Conservation (phyloP, 1,140 invertebrate genomes). For the Metaphire vulgaris region DNA sequence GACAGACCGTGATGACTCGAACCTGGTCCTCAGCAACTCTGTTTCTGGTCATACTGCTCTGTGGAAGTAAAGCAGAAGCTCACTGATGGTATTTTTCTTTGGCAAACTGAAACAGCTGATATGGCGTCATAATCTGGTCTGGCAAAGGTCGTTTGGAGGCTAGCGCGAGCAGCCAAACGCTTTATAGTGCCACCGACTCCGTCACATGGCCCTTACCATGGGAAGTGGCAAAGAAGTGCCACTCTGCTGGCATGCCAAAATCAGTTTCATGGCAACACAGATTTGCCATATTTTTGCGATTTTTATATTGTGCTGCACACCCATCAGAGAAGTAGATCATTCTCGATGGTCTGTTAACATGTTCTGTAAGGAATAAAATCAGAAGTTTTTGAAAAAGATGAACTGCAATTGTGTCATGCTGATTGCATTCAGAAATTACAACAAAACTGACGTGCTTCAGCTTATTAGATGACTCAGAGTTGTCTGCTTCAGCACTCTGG, state of each 20-base stretch:
- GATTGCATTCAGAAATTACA: background rate
- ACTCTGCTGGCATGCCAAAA: slow-evolving; percentile 16
- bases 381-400: background rate
- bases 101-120: no score
- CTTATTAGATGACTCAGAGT: background rate
- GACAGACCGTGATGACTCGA: no score
- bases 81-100: no score
- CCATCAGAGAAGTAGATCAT: slow-evolving; percentile 33
- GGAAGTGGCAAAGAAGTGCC: slow-evolving; percentile 25
- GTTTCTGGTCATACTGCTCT: no score
- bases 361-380: no score
- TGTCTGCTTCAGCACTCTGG: no score
- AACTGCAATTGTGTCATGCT: background rate
- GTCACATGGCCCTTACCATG: slow-evolving; percentile 24
- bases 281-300: slow-evolving; percentile 4
- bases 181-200: slow-evolving; percentile 57
- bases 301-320: background rate
- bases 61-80: no score
- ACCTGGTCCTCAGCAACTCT: no score
- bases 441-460: background rate
- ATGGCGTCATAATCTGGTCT: no score
- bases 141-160: slow-evolving; percentile 56
- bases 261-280: background rate
- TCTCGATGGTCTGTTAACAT: background rate
- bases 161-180: slow-evolving; percentile 57